Percentiles rank a stretch among this genome's conserved stretches.
Conservation (phyloP, 1,140 invertebrate species). For the Dryas iulia region DNA sequence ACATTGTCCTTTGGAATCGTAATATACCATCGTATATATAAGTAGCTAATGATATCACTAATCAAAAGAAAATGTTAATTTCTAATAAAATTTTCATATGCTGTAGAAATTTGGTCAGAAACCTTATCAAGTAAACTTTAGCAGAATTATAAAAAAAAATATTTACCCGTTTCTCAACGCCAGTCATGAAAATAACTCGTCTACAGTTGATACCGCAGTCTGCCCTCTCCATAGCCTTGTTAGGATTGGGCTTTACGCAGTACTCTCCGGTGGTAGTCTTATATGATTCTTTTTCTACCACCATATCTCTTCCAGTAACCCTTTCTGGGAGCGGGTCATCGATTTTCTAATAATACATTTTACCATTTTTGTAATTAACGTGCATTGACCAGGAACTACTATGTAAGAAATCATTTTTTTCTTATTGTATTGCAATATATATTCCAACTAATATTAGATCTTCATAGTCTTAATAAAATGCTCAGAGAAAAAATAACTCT, state of each 20-base stretch:
- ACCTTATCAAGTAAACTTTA: neutral
- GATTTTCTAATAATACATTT: slow-evolving; percentile 49
- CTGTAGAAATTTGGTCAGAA: neutral
- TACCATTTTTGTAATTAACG: no score
- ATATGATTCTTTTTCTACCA: slow-evolving; percentile 66
- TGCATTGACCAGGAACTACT: no score
- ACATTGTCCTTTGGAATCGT: no score
- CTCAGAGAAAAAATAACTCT: no score
- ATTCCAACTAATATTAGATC: no score
- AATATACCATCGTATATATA: neutral
- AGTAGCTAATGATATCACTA: neutral
- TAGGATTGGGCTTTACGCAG: slow-evolving; percentile 67
- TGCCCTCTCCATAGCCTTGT: slow-evolving; percentile 68
- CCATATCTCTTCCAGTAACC: slow-evolving; percentile 64
- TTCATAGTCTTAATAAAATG: no score
- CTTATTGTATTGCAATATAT: no score
- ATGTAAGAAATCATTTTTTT: no score
- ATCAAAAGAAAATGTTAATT: neutral
- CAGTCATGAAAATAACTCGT: slow-evolving; percentile 66
- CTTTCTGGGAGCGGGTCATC: slow-evolving; percentile 60
- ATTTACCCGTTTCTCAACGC: slow-evolving; percentile 65
- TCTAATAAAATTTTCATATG: neutral
- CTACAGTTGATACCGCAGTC: slow-evolving; percentile 66
- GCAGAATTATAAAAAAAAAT: no score
- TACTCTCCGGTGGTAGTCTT: slow-evolving; percentile 68